Evolutionary conservation across 2,113 vertebrate genomes (phyloP), one percentile per base, ranked within the genome.

Genomic region (Turnix velox): DNA sequence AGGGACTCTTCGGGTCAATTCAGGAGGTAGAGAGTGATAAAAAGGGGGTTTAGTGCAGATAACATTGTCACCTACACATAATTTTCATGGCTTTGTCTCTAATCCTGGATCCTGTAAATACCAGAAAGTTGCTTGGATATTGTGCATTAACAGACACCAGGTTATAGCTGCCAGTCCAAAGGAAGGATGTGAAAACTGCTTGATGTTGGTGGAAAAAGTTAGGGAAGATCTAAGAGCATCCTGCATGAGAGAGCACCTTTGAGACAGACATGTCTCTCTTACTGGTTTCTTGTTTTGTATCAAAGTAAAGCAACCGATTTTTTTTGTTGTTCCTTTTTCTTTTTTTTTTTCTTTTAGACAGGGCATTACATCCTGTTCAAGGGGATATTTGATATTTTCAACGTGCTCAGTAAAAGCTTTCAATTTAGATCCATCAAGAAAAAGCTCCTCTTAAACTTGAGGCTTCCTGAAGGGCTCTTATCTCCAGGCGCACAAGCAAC

Each of bases 401-500:
- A 87, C 43, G 74, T 46, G 33, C 54, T 95, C 84, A 89, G 68
- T 95, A 92, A 92, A 91, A 84, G 77, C 45, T 84, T 94, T 89
- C 81, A 65, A 78, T 87, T 91, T 75, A 91, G 81, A 65, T 66
- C 84, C 33, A 93, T 74, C 74, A 93, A 89, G 81, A 92, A 87
- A 93, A 94, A 80, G 35, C 62, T 76, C 57, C 80, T 87, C 69
- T 85, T 89, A 79, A 92, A 91, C 81, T 82, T 42, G 42, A 92
- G 89, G 84, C 74, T 92, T 95, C 91, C 85, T 87, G 87, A 92
- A 94, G 78, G 62, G 46, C 51, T 87, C 92, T 95, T 83, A 91
- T 87, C 89, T 92, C 80, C 43, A 89, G 87, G 46, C 9, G 43
- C 91, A 94, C 75, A 79, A 93, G 55, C 39, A 83, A 87, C 78